Percentiles rank a stretch among this genome's conserved stretches.
Evolutionary conservation across 2,888 invertebrate genomes (phyloP).

Genomic region (Cheilosia vulpina): DNA sequence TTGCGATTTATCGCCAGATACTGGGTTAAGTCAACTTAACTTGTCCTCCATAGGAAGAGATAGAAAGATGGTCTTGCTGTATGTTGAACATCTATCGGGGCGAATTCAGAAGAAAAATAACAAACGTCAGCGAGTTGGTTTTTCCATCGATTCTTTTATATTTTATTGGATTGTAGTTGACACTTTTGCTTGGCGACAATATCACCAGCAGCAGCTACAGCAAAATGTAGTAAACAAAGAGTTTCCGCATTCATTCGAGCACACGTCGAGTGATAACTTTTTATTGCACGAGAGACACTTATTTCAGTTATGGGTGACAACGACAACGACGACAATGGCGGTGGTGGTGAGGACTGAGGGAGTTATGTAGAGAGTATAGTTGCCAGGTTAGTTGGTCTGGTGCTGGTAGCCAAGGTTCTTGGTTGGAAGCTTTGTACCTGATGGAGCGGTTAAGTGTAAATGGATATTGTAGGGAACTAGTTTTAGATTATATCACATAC

Average conservation of each 20-base stretch:
- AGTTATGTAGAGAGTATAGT: background rate
- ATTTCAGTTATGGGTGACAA: slow-evolving; percentile 15
- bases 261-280: slow-evolving; percentile 55
- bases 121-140: slow-evolving; percentile 21
- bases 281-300: slow-evolving; percentile 65
- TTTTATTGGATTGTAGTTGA: slow-evolving; percentile 67
- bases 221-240: slow-evolving; percentile 66
- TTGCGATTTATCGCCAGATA: slow-evolving; percentile 69
- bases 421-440: slow-evolving; percentile 57
- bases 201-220: slow-evolving; percentile 24
- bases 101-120: slow-evolving; percentile 18
- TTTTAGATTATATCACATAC: slow-evolving; percentile 38
- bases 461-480: slow-evolving; percentile 61
- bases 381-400: slow-evolving; percentile 9
- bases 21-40: slow-evolving; percentile 73
- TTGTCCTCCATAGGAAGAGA: slow-evolving; percentile 32
- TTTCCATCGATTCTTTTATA: slow-evolving; percentile 39
- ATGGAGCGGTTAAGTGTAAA: slow-evolving; percentile 58
- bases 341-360: no score
- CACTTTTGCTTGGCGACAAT: slow-evolving; percentile 61
- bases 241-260: slow-evolving; percentile 73
- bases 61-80: slow-evolving; percentile 23
- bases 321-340: no score
- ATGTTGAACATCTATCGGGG: background rate
- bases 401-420: slow-evolving; percentile 66